Conservation (phyloP, 2,888 invertebrate species). For the Aelia acuminata region DNA sequence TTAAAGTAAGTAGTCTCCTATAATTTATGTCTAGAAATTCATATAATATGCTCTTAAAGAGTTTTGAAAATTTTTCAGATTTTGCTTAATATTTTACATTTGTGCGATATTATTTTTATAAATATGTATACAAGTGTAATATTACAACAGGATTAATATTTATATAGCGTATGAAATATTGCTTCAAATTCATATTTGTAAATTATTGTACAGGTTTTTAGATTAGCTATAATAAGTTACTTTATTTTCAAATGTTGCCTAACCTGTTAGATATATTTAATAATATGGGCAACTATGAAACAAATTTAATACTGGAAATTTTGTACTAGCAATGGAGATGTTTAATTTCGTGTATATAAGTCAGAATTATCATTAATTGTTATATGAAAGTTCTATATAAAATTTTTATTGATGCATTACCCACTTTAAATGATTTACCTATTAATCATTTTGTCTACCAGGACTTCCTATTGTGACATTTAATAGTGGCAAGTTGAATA, state of each 20-base stretch:
- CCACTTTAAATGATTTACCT: conserved; percentile 15
- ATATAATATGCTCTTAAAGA: conserved; percentile 32
- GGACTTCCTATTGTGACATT: conserved; percentile 8
- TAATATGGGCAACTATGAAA: conserved; percentile 9
- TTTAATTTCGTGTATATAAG: conserved; percentile 34
- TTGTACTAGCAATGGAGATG: conserved; percentile 35
- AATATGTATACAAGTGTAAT: conserved; percentile 30
- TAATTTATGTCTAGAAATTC: conserved; percentile 31
- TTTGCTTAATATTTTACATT: conserved; percentile 39
- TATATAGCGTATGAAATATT: conserved; percentile 41
- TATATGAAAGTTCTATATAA: conserved; percentile 34
- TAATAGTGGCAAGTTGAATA: background rate
- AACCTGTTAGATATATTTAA: conserved; percentile 44
- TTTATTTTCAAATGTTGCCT: conserved; percentile 48
- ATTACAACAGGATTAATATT: conserved; percentile 2
- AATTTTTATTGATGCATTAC: conserved; percentile 34
- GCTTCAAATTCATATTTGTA: conserved; percentile 50
- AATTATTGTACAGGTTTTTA: conserved; percentile 56
- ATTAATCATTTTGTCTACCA: conserved; percentile 27
- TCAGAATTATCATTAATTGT: conserved; percentile 30
- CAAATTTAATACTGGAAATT: conserved; percentile 31
- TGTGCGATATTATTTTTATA: conserved; percentile 40
- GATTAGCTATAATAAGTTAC: conserved; percentile 31
- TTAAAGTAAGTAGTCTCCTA: background rate
- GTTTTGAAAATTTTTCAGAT: conserved; percentile 10